Evolutionary conservation across 2,888 invertebrate genomes (phyloP).

Genomic region (Gymnoscelis rufifasciata): DNA sequence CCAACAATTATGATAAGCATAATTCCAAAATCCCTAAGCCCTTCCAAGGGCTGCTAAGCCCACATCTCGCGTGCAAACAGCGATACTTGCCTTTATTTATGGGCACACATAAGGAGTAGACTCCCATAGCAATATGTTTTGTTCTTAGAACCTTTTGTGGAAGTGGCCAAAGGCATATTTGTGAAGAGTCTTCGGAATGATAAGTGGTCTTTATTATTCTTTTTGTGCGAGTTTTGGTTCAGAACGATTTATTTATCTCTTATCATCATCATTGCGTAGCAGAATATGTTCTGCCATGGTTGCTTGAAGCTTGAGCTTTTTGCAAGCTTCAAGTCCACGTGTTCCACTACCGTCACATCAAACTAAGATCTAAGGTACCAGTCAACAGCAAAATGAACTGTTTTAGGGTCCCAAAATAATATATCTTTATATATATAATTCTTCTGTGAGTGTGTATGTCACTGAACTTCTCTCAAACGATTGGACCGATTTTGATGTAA

Average conservation of each 20-base stretch:
- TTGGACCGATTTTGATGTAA: no score
- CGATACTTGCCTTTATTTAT: constrained; percentile 59
- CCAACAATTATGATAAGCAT: background rate
- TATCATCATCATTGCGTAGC: background rate
- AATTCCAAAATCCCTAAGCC: background rate
- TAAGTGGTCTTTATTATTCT: background rate
- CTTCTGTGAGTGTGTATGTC: no score
- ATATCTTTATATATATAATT: no score
- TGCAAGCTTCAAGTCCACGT: no score
- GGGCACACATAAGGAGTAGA: constrained; percentile 52
- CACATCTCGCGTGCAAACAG: constrained; percentile 40
- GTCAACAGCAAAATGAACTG: no score
- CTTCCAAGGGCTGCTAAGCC: background rate
- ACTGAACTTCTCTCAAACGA: no score
- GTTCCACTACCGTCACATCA: no score
- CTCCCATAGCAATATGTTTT: constrained; percentile 55
- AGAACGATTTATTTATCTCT: background rate
- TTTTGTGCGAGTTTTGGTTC: background rate
- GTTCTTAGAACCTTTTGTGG: constrained; percentile 31
- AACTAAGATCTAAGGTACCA: no score
- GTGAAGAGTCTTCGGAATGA: constrained; percentile 14
- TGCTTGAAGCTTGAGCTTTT: no score
- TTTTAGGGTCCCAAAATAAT: no score
- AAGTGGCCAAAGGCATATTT: constrained; percentile 43
- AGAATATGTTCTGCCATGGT: no score